Evolutionary conservation across 1,140 invertebrate species (phyloP), one percentile per base, ranked within the genome.

Genomic region (Colletes latitarsis): DNA sequence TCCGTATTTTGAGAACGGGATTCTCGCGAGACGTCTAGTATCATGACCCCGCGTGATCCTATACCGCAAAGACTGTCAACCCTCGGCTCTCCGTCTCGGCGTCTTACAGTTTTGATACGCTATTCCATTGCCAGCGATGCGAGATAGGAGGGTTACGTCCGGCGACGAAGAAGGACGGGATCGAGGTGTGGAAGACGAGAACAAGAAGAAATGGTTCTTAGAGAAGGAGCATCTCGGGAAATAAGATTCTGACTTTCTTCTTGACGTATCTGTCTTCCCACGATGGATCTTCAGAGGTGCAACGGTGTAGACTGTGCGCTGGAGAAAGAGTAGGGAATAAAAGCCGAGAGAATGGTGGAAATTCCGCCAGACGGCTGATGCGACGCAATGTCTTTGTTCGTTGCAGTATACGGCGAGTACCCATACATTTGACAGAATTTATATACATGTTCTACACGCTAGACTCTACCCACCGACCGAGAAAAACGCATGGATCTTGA

Each of bases 161-260:
- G 60, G 76, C n/a, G 43, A n/a, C 19, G 53, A n/a, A 57, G 64
- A 58, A 53, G 55, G 39, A 17, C 39, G 9, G 46, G 52, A 58
- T 49, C 10, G 30, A 46, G 30, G 17, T 19, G 60, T n/a, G 53
- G 43, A 17, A 53, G 43, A 41, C 58, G 67, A 60, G 62, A 69
- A 46, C 4, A 9, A 72, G 82, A 82, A 77, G 76, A 86, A 77
- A 49, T 73, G 77, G 63, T 53, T 30, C 30, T 30, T 30, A 30
- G 30, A 30, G 30, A 30, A 81, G 87, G 73, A 81, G 84, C 81
- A 88, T 88, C 85, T 57, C 82, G 88, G 87, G 85, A 89, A 89
- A 89, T 89, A 89, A 89, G 85, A 87, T 89, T 89, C 85, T 87
- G 88, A 88, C 88, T 89, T 89, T 86, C 81, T 81, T 88, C 85